Evolutionary conservation across 2,113 vertebrate genomes (phyloP).

Genomic region (Guaruba guarouba): DNA sequence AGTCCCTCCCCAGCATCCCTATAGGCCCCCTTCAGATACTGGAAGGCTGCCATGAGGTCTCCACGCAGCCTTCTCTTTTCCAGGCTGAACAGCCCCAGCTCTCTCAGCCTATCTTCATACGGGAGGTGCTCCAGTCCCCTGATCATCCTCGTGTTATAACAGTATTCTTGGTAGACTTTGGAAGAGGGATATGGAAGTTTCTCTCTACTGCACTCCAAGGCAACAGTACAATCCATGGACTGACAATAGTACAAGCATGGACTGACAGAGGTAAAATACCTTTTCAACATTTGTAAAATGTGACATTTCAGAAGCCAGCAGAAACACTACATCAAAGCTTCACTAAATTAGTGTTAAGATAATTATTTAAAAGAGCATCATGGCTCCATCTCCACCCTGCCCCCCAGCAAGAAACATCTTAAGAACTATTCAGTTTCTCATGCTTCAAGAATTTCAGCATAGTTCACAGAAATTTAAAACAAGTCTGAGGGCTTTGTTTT

Average conservation of each 20-base stretch:
- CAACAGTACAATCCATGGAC: not conserved
- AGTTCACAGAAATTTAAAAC: not conserved
- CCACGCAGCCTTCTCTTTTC: no score
- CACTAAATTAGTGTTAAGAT: not conserved
- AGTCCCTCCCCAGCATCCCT: no score
- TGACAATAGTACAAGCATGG: not conserved
- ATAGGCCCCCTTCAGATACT: no score
- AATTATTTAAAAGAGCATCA: not conserved
- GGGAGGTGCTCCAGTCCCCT: no score
- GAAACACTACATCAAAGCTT: slow-evolving; percentile 29
- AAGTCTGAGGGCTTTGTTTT: slow-evolving; percentile 2
- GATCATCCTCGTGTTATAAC: no score
- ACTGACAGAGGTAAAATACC: not conserved
- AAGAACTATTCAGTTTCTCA: slow-evolving; percentile 25
- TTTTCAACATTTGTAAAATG: not conserved
- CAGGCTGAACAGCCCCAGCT: no score
- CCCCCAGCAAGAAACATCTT: slow-evolving; percentile 31
- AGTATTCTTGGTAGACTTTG: not conserved
- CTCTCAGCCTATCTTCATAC: no score
- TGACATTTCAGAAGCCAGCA: not conserved
- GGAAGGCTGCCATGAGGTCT: no score
- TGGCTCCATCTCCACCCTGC: slow-evolving; percentile 23
- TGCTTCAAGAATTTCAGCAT: not conserved
- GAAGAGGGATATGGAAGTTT: not conserved
- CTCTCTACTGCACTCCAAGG: not conserved